Evolutionary conservation across 2,888 invertebrate species (phyloP), one percentile per base, ranked within the genome.

Genomic region (Pammene fasciana): DNA sequence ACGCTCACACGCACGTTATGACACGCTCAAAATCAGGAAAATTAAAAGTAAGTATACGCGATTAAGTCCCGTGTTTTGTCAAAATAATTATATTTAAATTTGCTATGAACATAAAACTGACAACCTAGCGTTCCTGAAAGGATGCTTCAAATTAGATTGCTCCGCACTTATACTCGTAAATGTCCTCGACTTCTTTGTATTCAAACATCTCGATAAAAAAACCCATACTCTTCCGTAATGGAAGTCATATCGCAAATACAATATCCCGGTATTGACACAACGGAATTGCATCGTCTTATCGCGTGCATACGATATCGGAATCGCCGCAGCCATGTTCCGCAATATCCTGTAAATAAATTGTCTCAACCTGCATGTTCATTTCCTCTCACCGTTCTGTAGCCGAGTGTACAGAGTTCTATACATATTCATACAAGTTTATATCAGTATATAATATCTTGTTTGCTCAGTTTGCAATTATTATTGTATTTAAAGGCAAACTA

Each of bases 341-440:
- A 65, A 65, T 65, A 70, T 70, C 65, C 70, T 70, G 70, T 70
- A 55, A 70, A 70, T 70, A 70, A 60, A 70, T 70, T 70, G 70
- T 70, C 59, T 60, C 65, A 48, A 65, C 65, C 70, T 60, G 65
- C 52, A 59, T 59, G 70, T 70, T 65, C 65, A 70, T 70, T 70
- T 70, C 70, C 70, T 65, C 59, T 43, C 26, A 26, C 48, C 41
- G 59, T 26, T 46, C 45, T 54, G 52, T 52, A n/a, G 18, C 38
- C 38, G 38, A 38, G 38, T 38, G 46, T 13, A 16, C 26, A 45
- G 43, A 36, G 14, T 14, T 60, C n/a, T n/a, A n/a, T n/a, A n/a
- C n/a, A n/a, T n/a, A n/a, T n/a, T n/a, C n/a, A n/a, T 26, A 26
- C 26, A 26, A 3, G 26, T 26, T 26, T 26, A 26, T 26, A 26